Conservation (phyloP, 2,888 invertebrate genomes). For the Chelonus formosanus region DNA sequence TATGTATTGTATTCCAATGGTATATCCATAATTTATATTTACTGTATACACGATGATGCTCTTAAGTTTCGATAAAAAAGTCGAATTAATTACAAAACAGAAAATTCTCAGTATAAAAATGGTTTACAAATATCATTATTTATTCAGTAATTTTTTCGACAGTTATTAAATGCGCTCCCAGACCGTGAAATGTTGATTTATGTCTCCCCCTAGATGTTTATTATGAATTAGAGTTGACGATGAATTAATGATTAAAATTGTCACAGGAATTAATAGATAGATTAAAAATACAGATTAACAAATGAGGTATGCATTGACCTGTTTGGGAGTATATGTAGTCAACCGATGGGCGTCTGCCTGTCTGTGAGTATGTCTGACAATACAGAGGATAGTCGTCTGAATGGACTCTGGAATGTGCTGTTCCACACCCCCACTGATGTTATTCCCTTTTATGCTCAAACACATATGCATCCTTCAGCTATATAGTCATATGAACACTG, state of each 20-base stretch:
- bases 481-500: constrained; percentile 12
- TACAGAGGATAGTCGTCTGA: constrained; percentile 56
- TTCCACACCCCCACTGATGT: constrained; percentile 39
- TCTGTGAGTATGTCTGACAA: constrained; percentile 58
- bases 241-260: constrained; percentile 42
- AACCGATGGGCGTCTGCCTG: constrained; percentile 48
- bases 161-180: no score
- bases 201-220: no score
- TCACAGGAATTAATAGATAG: constrained; percentile 5
- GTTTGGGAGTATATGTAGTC: constrained; percentile 20
- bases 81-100: no score
- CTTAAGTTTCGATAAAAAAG: no score
- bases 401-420: constrained; percentile 57
- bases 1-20: no score
- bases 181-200: no score
- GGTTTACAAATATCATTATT: no score
- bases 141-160: no score
- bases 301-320: constrained; percentile 27
- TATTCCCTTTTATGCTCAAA: constrained; percentile 43
- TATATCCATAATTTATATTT: no score
- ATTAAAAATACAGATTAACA: constrained; percentile 18
- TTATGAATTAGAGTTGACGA: constrained; percentile 31
- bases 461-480: constrained; percentile 26
- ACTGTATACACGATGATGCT: no score
- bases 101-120: no score